A percentile compares a stretch with the other conserved stretches of the same genome.
Evolutionary conservation across 2,888 invertebrate species (phyloP).

Genomic region (Romanomermis culicivorax): DNA sequence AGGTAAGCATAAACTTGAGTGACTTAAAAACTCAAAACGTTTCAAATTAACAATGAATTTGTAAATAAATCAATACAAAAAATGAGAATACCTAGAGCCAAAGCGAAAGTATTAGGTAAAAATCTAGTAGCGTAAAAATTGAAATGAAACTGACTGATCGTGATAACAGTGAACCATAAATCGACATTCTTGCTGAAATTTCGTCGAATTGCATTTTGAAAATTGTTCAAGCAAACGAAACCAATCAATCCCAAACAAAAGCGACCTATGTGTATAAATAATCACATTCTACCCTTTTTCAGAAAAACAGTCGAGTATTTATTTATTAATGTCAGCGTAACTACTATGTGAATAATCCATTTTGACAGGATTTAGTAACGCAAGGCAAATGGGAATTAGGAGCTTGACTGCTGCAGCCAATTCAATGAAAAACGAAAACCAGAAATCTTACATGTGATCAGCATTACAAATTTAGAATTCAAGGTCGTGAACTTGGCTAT

Average conservation of each 20-base stretch:
- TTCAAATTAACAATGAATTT: neutral
- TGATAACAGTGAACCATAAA: slow-evolving; percentile 36
- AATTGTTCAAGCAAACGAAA: slow-evolving; percentile 43
- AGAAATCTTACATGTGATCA: slow-evolving; percentile 11
- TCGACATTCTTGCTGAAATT: slow-evolving; percentile 55
- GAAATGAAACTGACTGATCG: slow-evolving; percentile 84
- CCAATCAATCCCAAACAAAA: slow-evolving; percentile 50
- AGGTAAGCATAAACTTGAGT: neutral
- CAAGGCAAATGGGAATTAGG: too few species aligned
- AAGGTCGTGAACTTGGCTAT: slow-evolving; percentile 44
- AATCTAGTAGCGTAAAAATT: slow-evolving; percentile 86
- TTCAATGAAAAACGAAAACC: neutral
- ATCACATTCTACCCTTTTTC: too few species aligned
- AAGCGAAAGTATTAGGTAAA: slow-evolving; percentile 77
- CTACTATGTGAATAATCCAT: too few species aligned
- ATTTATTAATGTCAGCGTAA: too few species aligned
- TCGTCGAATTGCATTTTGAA: slow-evolving; percentile 37
- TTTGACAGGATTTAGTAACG: too few species aligned
- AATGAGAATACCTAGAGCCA: slow-evolving; percentile 53
- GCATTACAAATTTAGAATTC: slow-evolving; percentile 45
- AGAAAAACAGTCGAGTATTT: too few species aligned
- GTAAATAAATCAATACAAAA: slow-evolving; percentile 14
- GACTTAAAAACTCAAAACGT: slow-evolving; percentile 5
- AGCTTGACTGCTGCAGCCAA: too few species aligned
- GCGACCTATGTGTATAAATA: neutral